Percentiles rank a stretch among this genome's conserved stretches.
These are phyloP conservation scores for Pithys albifrons DNA, from an alignment of 2,113 vertebrate genomes.

Conservation along the genomic window DNA sequence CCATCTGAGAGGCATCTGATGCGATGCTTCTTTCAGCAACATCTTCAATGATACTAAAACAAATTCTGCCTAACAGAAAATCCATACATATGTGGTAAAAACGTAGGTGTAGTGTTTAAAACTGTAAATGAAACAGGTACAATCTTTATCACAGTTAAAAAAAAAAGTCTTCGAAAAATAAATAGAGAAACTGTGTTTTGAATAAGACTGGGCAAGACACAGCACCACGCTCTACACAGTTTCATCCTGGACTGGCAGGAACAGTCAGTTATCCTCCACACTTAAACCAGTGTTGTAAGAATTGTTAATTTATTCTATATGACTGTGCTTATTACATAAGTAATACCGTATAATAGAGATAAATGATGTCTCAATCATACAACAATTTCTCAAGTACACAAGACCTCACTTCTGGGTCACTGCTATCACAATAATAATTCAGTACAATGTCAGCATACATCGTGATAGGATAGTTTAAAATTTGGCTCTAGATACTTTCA, in stretches of 20 bases:
- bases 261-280: not conserved
- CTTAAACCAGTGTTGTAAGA: not conserved
- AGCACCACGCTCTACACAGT: not conserved
- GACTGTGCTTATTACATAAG: not conserved
- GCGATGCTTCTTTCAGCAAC: not conserved
- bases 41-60: not conserved
- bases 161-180: not conserved
- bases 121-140: not conserved
- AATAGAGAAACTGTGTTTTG: not conserved
- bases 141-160: not conserved
- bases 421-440: not conserved
- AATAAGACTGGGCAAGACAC: not conserved
- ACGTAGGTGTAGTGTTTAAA: not conserved
- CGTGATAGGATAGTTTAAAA: not conserved
- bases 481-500: not conserved
- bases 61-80: not conserved
- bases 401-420: not conserved
- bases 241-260: not conserved
- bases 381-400: not conserved
- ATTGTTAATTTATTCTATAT: not conserved
- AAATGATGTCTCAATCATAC: not conserved
- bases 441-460: not conserved
- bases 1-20: not conserved
- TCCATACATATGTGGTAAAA: not conserved
- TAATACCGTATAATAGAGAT: not conserved